Percentiles rank a stretch among this genome's conserved stretches.
Evolutionary conservation across 2,113 vertebrate species (phyloP).

Genomic region (Thoracochromis brauschi): DNA sequence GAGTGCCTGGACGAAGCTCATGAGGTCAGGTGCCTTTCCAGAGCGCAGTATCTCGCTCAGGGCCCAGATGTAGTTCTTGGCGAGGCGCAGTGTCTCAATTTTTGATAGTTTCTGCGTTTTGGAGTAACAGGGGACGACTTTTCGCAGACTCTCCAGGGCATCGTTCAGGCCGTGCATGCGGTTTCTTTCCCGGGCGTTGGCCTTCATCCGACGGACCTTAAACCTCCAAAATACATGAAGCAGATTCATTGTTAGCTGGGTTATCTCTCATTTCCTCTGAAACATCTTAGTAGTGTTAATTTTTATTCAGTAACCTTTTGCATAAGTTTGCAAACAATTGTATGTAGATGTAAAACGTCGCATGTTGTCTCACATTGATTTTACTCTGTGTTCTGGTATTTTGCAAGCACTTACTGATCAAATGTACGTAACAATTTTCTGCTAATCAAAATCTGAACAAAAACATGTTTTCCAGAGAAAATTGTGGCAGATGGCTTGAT

Average conservation of each 20-base stretch:
- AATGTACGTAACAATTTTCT: not conserved
- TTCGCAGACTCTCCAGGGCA: conserved; percentile 92
- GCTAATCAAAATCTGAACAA: not conserved
- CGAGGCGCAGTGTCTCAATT: conserved; percentile 94
- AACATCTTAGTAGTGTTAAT: not conserved
- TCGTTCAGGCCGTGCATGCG: conserved; percentile 98
- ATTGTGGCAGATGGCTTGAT: not conserved
- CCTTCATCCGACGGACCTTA: conserved; percentile 93
- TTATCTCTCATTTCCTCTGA: not conserved
- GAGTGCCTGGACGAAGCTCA: conserved; percentile 94
- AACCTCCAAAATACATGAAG: conserved; percentile 66
- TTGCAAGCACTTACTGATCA: not conserved
- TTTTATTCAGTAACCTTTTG: not conserved
- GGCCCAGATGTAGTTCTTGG: conserved; percentile 99
- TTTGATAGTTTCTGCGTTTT: conserved; percentile 98
- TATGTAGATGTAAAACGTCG: not conserved
- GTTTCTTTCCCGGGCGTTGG: conserved; percentile 93
- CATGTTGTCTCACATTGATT: not conserved
- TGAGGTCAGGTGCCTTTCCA: conserved; percentile 91
- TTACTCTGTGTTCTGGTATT: not conserved
- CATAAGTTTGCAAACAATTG: not conserved
- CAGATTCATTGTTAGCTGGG: not conserved
- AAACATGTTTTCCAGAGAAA: not conserved
- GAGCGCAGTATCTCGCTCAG: conserved; percentile 93
- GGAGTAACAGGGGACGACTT: conserved; percentile 98